Conservation (phyloP, 1,140 invertebrate genomes). For the Eulimnadia texana region DNA sequence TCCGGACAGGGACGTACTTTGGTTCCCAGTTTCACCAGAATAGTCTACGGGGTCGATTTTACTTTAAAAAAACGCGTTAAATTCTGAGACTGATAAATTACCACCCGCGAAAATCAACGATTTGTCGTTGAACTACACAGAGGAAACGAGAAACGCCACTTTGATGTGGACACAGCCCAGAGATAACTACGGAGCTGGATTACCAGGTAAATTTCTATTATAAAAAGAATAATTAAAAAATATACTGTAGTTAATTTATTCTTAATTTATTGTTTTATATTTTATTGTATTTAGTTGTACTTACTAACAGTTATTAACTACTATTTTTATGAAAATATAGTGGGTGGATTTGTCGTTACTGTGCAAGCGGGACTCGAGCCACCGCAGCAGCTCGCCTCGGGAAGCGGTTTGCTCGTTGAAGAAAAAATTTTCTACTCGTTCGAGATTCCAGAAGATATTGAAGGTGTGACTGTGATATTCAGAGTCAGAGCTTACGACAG, state of each 20-base stretch:
- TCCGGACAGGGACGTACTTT: not conserved
- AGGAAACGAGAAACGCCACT: not conserved
- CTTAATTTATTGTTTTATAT: too few relatives aligned
- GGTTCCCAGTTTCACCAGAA: not conserved
- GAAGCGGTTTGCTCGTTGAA: not conserved
- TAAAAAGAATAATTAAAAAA: too few relatives aligned
- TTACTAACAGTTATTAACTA: not conserved
- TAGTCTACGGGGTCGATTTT: not conserved
- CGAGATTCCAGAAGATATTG: not conserved
- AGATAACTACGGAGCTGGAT: slow-evolving; percentile 4
- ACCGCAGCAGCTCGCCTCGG: not conserved
- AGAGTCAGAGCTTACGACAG: not conserved
- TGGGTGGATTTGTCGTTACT: not conserved
- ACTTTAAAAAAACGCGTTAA: not conserved
- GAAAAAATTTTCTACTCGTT: not conserved
- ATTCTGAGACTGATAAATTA: not conserved
- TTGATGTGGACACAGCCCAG: not conserved
- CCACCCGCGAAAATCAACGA: not conserved
- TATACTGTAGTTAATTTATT: too few relatives aligned
- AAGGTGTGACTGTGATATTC: not conserved
- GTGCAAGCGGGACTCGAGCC: not conserved
- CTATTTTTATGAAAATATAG: not conserved
- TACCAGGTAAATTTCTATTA: not conserved
- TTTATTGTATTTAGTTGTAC: too few relatives aligned
- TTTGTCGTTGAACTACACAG: not conserved